Conservation (phyloP, 2,797 vertebrate species). For the Sandelia bainsii region DNA sequence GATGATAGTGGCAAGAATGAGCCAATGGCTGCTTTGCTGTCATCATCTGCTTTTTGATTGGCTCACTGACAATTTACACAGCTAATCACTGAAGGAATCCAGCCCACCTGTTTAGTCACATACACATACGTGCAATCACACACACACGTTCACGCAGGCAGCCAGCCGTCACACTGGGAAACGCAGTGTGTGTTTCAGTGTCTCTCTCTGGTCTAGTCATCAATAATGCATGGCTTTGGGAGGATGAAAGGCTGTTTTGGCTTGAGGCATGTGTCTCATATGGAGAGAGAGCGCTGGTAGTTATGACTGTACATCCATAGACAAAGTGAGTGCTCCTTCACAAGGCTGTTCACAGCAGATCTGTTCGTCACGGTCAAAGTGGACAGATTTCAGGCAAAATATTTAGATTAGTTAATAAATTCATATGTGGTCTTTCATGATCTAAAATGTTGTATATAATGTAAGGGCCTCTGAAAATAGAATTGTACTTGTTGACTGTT, state of each 20-base stretch:
- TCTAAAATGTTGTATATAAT: constrained; percentile 3
- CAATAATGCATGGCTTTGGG: constrained; percentile 82
- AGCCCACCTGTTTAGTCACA: constrained; percentile 68
- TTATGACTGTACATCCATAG: constrained; percentile 70
- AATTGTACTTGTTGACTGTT: no score
- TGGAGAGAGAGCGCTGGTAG: constrained; percentile 66
- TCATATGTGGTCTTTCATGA: neutral
- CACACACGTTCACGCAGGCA: constrained; percentile 41
- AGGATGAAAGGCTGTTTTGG: constrained; percentile 85
- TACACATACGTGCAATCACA: neutral
- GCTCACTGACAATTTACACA: constrained; percentile 62
- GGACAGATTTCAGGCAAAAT: neutral
- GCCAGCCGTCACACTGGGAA: constrained; percentile 67
- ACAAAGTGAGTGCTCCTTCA: constrained; percentile 59
- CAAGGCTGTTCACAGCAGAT: constrained; percentile 39
- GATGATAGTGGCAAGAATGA: constrained; percentile 51
- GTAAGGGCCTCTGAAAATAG: neutral
- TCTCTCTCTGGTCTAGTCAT: constrained; percentile 79
- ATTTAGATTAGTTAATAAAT: neutral
- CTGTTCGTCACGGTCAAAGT: constrained; percentile 23
- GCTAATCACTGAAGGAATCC: constrained; percentile 67
- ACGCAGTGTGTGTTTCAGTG: constrained; percentile 73
- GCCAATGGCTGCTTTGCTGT: constrained; percentile 70
- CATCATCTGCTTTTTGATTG: constrained; percentile 71
- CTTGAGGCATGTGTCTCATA: constrained; percentile 79